phyloP scores from a whole-genome alignment of 2,888 invertebrate genomes.

The Folsomia candida region DNA sequence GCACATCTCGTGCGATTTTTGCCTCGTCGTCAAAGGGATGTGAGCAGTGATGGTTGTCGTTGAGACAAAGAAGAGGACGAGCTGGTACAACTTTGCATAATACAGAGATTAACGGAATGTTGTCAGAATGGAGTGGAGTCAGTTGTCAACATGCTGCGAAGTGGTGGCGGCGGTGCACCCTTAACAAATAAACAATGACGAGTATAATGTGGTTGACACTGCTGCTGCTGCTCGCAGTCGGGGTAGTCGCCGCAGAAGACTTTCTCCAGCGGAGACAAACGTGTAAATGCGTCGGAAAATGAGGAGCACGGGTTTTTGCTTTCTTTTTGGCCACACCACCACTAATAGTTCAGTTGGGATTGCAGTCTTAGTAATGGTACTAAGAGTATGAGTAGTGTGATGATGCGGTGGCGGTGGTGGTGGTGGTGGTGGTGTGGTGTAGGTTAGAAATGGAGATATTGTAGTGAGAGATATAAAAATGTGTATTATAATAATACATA shows the following conservation, averaged over 20 bases:
- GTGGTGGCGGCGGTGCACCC: too few species aligned
- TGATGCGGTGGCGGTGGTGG: background rate
- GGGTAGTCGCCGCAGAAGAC: background rate
- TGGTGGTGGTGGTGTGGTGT: too few species aligned
- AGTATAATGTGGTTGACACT: too few species aligned
- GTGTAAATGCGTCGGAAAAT: background rate
- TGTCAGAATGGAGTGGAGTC: background rate
- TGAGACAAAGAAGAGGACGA: too few species aligned
- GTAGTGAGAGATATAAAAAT: background rate
- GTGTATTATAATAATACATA: conserved; percentile 39
- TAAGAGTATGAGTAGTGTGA: background rate
- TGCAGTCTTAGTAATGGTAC: background rate
- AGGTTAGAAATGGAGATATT: too few species aligned
- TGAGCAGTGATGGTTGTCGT: too few species aligned
- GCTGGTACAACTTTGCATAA: background rate
- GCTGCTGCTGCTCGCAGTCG: background rate
- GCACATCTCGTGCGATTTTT: too few species aligned
- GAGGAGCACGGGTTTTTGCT: background rate
- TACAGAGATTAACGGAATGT: background rate
- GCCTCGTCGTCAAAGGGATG: too few species aligned
- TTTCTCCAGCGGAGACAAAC: background rate
- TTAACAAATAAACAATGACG: too few species aligned
- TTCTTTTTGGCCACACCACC: background rate
- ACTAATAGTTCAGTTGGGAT: too few species aligned
- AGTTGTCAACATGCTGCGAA: too few species aligned